Conservation (phyloP, 2,888 invertebrate species). For the Spialia ferax region DNA sequence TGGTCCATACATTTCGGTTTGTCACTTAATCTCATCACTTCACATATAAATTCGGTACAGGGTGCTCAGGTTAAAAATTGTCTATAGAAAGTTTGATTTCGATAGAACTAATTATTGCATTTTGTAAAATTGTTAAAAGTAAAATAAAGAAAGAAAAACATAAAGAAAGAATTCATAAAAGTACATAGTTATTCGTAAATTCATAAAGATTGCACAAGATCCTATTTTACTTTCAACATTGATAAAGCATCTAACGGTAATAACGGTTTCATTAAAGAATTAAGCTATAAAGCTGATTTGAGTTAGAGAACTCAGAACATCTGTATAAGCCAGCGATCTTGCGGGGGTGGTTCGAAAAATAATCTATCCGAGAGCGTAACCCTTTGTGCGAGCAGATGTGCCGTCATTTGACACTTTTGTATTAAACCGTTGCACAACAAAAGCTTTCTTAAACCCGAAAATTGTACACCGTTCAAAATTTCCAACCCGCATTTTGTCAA, state of each 20-base stretch:
- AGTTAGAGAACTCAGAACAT: constrained; percentile 62
- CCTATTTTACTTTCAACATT: background rate
- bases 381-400: constrained; percentile 85
- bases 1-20: constrained; percentile 76
- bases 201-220: background rate
- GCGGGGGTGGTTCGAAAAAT: constrained; percentile 85
- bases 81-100: background rate
- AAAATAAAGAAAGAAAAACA: too few species aligned
- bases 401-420: constrained; percentile 87
- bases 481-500: constrained; percentile 81
- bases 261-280: constrained; percentile 42
- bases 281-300: constrained; percentile 37
- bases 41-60: constrained; percentile 57
- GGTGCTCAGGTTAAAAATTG: constrained; percentile 53
- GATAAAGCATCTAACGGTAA: constrained; percentile 14
- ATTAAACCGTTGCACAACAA: constrained; percentile 87
- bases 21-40: constrained; percentile 68
- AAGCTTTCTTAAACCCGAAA: constrained; percentile 84
- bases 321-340: constrained; percentile 84
- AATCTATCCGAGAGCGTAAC: constrained; percentile 82
- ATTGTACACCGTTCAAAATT: constrained; percentile 81
- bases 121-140: too few species aligned
- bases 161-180: too few species aligned
- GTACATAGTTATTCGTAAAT: too few species aligned
- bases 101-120: too few species aligned